Base-by-base conservation (phyloP, 2,888 invertebrate genomes). In the Selenia dentaria region DNA sequence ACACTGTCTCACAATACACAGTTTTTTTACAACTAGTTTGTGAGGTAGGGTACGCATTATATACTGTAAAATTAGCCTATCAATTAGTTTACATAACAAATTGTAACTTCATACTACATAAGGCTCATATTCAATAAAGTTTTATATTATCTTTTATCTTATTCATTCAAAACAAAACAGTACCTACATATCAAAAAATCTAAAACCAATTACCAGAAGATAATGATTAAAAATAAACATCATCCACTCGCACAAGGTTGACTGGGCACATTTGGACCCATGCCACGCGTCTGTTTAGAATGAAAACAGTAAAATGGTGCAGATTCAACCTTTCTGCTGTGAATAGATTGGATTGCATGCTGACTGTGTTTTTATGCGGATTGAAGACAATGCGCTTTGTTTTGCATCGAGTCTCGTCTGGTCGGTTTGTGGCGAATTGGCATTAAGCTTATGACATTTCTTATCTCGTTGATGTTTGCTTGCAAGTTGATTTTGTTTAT, bases 291-390 rank as follows among this genome's bases (percentile, higher is more conserved):
- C 39, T 22, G 22, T 22, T 22, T 22, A 22, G 22, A 22, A 22
- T 22, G 22, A 8, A 22, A 22, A 22, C 22, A 22, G 22, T 22
- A 22, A 6, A 22, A 22, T 22, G 22, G 22, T 62, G 64, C 71
- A 69, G 22, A 74, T 75, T 67, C 77, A 75, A 78, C 78, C 73
- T 75, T 65, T 70, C 65, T 68, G 69, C 55, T 10, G 61, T 62
- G 64, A 68, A 73, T 69, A 64, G 64, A 66, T 69, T 64, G 62
- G 67, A 67, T 70, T 62, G 61, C 67, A 58, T 65, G 62, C 58
- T 68, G 65, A 60, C 48, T 51, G 46, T 67, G 65, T 70, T 70
- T 64, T 61, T 64, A 67, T 70, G 71, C 62, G 64, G 72, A 73
- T 60, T 69, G 69, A 62, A 59, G 53, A 58, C 35, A 8, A 22